A percentile compares a stretch with the other conserved stretches of the same genome.
Evolutionary conservation across 2,113 vertebrate species (phyloP).

Genomic region (Eurystomus gularis): DNA sequence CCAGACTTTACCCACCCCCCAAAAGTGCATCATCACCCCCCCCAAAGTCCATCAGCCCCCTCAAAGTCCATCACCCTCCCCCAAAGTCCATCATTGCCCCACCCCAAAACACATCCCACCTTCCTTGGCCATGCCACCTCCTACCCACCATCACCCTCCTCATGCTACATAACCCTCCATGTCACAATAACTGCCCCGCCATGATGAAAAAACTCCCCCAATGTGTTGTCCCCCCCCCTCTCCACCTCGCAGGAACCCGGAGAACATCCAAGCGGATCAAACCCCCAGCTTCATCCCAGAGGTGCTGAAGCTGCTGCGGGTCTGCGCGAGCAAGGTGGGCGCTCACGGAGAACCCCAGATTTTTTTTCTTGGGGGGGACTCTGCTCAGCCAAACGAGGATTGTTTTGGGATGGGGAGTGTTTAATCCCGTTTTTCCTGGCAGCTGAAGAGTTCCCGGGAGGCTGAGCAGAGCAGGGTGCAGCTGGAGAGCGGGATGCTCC

Average conservation of each 20-base stretch:
- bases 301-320: constrained; percentile 82
- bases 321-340: constrained; percentile 80
- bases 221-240: not conserved
- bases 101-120: not conserved
- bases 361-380: no score
- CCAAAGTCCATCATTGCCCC: no score
- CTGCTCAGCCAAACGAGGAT: not conserved
- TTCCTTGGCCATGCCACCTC: no score
- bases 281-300: constrained; percentile 82
- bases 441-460: constrained; percentile 77
- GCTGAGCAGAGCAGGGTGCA: not conserved
- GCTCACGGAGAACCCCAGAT: not conserved
- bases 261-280: constrained; percentile 85
- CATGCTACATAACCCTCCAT: no score
- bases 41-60: no score
- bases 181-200: not conserved
- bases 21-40: not conserved
- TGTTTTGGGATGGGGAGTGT: not conserved
- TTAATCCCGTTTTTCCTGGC: not conserved
- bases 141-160: no score
- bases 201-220: not conserved
- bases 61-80: no score
- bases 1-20: no score
- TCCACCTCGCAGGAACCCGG: constrained; percentile 79
- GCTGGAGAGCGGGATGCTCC: constrained; percentile 78